Conservation (phyloP, 2,888 invertebrate species). For the Parnassius mnemosyne region DNA sequence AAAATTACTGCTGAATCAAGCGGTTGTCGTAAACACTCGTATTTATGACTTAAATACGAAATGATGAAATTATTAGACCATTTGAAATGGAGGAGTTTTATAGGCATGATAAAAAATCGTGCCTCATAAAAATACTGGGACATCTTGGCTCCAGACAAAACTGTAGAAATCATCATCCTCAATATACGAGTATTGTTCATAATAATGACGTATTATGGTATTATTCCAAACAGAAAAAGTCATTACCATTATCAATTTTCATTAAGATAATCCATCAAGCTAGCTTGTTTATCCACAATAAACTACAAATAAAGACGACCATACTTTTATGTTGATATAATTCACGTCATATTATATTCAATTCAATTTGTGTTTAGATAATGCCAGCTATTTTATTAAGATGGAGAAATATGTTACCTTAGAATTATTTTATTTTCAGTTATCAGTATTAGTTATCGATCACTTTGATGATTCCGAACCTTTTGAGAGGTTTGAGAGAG, state of each 20-base stretch:
- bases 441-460: no score
- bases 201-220: neutral
- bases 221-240: neutral
- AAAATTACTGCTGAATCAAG: no score
- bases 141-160: neutral
- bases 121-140: conserved; percentile 7
- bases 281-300: neutral
- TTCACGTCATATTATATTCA: no score
- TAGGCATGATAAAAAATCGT: conserved; percentile 5
- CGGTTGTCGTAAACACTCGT: no score
- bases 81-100: conserved; percentile 1
- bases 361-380: no score
- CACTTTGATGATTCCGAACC: no score
- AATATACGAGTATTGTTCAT: neutral
- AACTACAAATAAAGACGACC: no score
- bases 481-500: no score
- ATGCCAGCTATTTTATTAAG: no score
- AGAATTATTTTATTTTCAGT: no score
- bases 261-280: conserved; percentile 4
- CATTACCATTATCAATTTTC: neutral
- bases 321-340: no score
- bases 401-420: no score
- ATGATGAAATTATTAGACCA: conserved; percentile 6
- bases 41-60: neutral
- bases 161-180: neutral